Conservation (phyloP, 2,888 invertebrate genomes). For the Synanthedon formicaeformis region DNA sequence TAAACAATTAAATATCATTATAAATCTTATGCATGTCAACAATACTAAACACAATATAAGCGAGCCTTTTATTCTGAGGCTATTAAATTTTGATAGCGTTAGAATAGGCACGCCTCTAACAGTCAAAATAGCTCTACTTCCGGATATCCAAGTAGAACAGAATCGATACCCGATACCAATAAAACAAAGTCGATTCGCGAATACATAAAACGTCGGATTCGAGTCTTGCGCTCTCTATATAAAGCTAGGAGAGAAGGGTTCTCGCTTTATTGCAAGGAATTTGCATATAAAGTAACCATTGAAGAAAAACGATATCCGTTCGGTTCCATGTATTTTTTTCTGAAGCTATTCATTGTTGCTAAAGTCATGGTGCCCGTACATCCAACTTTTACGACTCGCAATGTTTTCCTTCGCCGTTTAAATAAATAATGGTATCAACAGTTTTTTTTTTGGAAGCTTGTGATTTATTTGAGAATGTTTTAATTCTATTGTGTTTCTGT, state of each 20-base stretch:
- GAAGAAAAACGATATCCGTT: slow-evolving; percentile 68
- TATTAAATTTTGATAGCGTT: slow-evolving; percentile 57
- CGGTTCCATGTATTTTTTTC: slow-evolving; percentile 46
- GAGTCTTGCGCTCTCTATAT: slow-evolving; percentile 57
- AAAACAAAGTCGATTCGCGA: slow-evolving; percentile 65
- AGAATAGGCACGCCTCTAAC: slow-evolving; percentile 50
- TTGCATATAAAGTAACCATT: slow-evolving; percentile 72
- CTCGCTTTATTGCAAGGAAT: slow-evolving; percentile 63
- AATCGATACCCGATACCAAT: slow-evolving; percentile 67
- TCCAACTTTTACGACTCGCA: slow-evolving; percentile 52
- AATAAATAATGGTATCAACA: slow-evolving; percentile 64
- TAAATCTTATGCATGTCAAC: neutral
- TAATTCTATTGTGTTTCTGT: slow-evolving; percentile 19
- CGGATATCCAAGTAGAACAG: slow-evolving; percentile 51
- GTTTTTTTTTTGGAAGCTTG: slow-evolving; percentile 26
- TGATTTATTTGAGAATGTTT: slow-evolving; percentile 47
- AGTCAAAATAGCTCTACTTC: slow-evolving; percentile 54
- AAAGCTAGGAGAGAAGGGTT: slow-evolving; percentile 67
- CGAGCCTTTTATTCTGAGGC: slow-evolving; percentile 34
- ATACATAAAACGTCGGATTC: slow-evolving; percentile 67
- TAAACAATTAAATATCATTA: too few relatives aligned
- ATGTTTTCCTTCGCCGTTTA: slow-evolving; percentile 55
- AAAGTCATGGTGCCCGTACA: slow-evolving; percentile 44
- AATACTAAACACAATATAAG: slow-evolving; percentile 33
- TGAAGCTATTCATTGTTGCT: slow-evolving; percentile 61